Percentiles rank a stretch among this genome's conserved stretches.
These are phyloP conservation scores for Leuctra nigra DNA, from an alignment of 2,888 invertebrate genomes.

Conservation along the genomic window DNA sequence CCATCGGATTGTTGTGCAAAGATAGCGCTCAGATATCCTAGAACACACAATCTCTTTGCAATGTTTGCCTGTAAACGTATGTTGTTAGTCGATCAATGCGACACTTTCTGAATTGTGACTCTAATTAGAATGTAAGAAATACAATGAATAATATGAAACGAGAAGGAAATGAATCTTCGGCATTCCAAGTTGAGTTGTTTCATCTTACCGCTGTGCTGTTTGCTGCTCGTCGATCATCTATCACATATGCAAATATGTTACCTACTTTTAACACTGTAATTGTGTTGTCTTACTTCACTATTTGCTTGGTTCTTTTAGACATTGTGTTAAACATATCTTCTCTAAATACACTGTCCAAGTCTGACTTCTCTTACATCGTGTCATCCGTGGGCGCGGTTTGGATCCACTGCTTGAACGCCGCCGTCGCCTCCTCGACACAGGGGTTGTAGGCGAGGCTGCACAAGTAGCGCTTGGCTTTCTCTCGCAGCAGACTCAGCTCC, in stretches of 20 bases:
- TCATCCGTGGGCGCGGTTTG: not conserved
- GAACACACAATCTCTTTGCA: too few species aligned
- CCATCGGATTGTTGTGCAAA: constrained; percentile 79
- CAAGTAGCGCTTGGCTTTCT: constrained; percentile 56
- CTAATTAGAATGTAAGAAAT: too few species aligned
- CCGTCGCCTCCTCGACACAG: constrained; percentile 68
- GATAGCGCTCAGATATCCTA: constrained; percentile 67
- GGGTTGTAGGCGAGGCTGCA: constrained; percentile 70
- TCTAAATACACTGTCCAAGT: not conserved
- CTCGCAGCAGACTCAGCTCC: not conserved
- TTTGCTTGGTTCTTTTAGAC: constrained; percentile 53
- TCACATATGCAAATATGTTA: too few species aligned
- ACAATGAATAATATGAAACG: too few species aligned
- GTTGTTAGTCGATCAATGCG: too few species aligned
- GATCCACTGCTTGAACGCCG: constrained; percentile 68
- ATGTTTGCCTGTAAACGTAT: too few species aligned
- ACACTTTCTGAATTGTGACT: too few species aligned
- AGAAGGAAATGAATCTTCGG: too few species aligned
- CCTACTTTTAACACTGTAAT: not conserved
- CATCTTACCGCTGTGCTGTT: too few species aligned
- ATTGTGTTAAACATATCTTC: not conserved
- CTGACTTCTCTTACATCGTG: not conserved
- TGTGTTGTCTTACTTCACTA: not conserved
- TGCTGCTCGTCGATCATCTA: too few species aligned
- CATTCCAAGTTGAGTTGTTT: too few species aligned